Evolutionary conservation across 2,888 invertebrate genomes (phyloP), one percentile per base, ranked within the genome.

Genomic region (Aproaerema taeniolella): DNA sequence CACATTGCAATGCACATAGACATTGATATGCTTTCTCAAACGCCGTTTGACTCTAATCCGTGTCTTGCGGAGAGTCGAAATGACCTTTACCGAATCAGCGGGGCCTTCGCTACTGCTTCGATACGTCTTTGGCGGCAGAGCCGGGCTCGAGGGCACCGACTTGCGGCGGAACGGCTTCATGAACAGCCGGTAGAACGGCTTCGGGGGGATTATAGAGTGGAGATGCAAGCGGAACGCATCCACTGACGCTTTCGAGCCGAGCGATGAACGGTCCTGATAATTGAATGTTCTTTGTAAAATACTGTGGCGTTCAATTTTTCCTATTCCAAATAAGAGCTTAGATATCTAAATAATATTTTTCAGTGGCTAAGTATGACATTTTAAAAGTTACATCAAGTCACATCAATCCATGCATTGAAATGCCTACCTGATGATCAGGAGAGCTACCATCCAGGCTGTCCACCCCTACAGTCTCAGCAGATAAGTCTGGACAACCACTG

Each of bases 401-500:
- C 14, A 17, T 20, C 11, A 33, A 6, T 4, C 30, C 9, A 12
- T 2, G n/a, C 13, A 8, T 15, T 31, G 14, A 15, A 26, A 28
- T 20, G 11, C 38, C 44, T 74, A 92, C 92, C 89, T 91, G 91
- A 54, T 89, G 89, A 46, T 92, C 92, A 41, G 89, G 89, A 13
- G 89, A 82, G 65, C 88, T 88, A 46, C 90, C 92, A 47, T 91
- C 91, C 5, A 86, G 60, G 81, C 92, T 74, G 77, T 89, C 82
- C 56, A 91, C 85, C 43, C 90, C 78, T 50, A 90, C 71, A 1
- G 94, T 88, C 77, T 95, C 95, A 7, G 90, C 89, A 62, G 94
- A 94, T n/a, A 95, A 85, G 75, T 95, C 95, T 8, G 90, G 90
- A 67, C 94, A 95, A 36, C 94, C 95, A 5, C 94, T 92, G 10